Conservation (phyloP, 2,797 vertebrate genomes). For the Adrianichthys oophorus region DNA sequence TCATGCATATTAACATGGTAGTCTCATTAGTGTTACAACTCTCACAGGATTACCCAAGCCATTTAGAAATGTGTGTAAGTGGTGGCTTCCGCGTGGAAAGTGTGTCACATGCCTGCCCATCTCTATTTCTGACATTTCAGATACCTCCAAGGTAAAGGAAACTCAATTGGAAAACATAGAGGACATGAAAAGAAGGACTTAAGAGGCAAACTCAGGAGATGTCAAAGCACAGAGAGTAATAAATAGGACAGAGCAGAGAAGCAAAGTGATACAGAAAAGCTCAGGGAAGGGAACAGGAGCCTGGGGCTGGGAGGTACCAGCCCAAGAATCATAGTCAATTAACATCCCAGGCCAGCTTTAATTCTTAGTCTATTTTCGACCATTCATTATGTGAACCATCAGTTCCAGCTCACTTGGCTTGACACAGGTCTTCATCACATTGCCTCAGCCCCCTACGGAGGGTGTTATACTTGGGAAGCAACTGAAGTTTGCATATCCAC, state of each 20-base stretch:
- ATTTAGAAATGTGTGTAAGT: conserved; percentile 45
- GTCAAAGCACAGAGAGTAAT: conserved; percentile 48
- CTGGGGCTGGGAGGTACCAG: conserved; percentile 73
- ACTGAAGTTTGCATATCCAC: conserved; percentile 57
- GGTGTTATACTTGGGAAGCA: conserved; percentile 62
- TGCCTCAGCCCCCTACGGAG: conserved; percentile 50
- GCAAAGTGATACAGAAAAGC: conserved; percentile 59
- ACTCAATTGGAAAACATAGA: conserved; percentile 50
- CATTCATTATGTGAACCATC: conserved; percentile 81
- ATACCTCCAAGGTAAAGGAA: conserved; percentile 56
- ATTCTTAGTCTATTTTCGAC: conserved; percentile 79
- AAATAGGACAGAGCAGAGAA: conserved; percentile 64
- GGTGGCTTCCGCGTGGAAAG: conserved; percentile 27
- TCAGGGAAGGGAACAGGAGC: conserved; percentile 55
- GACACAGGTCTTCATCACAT: conserved; percentile 71
- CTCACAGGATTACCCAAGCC: conserved; percentile 25
- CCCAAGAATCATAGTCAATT: conserved; percentile 81
- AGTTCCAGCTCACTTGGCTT: conserved; percentile 78
- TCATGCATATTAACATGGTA: not conserved
- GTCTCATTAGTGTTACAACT: conserved; percentile 20
- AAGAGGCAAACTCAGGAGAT: conserved; percentile 55
- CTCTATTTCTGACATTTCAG: conserved; percentile 50
- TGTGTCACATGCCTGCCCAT: conserved; percentile 33
- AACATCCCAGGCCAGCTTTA: conserved; percentile 76
- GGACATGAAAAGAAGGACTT: conserved; percentile 59